These are phyloP conservation scores for Unio delphinus DNA, from an alignment of 2,888 invertebrate genomes.

Conservation along the genomic window DNA sequence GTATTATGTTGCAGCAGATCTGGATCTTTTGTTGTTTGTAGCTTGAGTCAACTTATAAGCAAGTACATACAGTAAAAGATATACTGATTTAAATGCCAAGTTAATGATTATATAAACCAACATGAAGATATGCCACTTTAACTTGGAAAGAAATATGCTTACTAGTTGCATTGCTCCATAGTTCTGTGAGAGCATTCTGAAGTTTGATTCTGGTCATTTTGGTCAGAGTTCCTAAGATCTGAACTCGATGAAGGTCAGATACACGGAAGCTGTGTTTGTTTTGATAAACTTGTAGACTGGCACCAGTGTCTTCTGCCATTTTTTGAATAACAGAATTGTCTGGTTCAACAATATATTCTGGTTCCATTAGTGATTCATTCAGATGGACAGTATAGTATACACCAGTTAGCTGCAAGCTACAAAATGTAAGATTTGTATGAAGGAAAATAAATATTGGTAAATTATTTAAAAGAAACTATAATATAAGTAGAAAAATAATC, in stretches of 20 bases:
- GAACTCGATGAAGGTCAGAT: constrained; percentile 17
- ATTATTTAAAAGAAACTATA: not conserved
- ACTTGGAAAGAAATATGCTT: no score
- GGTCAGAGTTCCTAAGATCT: constrained; percentile 12
- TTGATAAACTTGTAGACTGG: constrained; percentile 7
- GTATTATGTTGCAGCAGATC: no score
- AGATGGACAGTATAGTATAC: constrained; percentile 16
- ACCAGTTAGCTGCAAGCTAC: constrained; percentile 22
- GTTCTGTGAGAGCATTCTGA: constrained; percentile 9
- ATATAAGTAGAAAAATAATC: not conserved
- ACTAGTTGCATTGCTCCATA: constrained; percentile 18
- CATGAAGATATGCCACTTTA: no score
- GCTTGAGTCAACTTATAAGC: no score
- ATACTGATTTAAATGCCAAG: no score
- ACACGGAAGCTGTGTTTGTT: constrained; percentile 11
- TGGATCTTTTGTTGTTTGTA: no score
- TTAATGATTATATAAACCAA: no score
- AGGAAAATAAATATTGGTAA: not conserved
- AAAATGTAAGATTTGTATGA: not conserved
- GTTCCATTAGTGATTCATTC: constrained; percentile 15
- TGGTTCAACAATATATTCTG: constrained; percentile 25
- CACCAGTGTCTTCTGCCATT: constrained; percentile 1
- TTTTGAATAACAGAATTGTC: constrained; percentile 2
- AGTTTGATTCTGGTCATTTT: constrained; percentile 11
- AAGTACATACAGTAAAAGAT: no score